These are phyloP conservation scores for Cheilosia vernalis DNA, from an alignment of 2,888 invertebrate genomes.

Conservation along the genomic window DNA sequence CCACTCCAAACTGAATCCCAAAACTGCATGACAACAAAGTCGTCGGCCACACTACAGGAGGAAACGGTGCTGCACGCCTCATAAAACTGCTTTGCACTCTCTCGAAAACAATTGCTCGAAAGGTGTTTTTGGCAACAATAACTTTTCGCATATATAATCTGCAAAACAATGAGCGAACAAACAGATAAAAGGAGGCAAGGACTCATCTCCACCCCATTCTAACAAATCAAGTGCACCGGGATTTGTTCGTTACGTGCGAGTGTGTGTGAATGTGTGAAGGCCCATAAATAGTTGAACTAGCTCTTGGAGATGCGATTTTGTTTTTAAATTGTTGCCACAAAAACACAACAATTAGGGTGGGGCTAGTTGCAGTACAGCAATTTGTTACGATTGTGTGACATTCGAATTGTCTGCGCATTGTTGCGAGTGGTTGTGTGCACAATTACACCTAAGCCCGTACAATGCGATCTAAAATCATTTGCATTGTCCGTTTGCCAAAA, in stretches of 20 bases:
- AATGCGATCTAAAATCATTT: conserved; percentile 27
- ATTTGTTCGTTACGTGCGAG: conserved; percentile 2
- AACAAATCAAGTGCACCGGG: not conserved
- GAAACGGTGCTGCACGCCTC: conserved; percentile 25
- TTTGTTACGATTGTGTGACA: conserved; percentile 56
- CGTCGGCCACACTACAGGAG: not conserved
- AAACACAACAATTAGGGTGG: not conserved
- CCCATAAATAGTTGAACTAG: not conserved
- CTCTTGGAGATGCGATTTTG: not conserved
- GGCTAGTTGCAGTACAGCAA: conserved; percentile 32
- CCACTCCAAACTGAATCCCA: conserved; percentile 22
- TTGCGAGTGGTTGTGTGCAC: conserved; percentile 35
- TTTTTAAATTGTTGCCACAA: conserved; percentile 2
- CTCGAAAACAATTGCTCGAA: conserved; percentile 60
- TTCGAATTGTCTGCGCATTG: conserved; percentile 36
- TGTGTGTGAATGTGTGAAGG: not conserved
- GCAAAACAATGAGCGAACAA: conserved; percentile 47
- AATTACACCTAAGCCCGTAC: conserved; percentile 24
- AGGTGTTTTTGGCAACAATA: conserved; percentile 61
- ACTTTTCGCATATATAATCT: conserved; percentile 63
- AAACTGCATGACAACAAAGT: conserved; percentile 54
- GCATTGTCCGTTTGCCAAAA: conserved; percentile 52
- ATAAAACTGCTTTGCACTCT: conserved; percentile 56
- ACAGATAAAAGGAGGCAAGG: conserved; percentile 4
- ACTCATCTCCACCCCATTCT: not conserved